phyloP scores from a whole-genome alignment of 92 coral and sea anemone species.

The Desmophyllum pertusum region DNA sequence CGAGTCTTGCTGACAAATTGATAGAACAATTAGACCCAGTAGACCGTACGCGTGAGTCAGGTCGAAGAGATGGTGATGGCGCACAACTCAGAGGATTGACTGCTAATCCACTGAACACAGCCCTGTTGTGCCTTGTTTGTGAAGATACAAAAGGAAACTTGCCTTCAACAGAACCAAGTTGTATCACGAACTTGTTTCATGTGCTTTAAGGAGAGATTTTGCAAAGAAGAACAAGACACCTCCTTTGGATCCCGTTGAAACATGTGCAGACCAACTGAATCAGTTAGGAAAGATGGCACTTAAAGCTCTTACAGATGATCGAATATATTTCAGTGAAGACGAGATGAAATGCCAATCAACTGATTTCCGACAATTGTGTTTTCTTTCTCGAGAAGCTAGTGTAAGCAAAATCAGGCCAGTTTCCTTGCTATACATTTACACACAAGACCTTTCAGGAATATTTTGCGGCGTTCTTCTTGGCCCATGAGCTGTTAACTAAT shows the following conservation, averaged over 20 bases:
- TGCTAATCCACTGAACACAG: conserved; percentile 20
- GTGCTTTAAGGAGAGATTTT: conserved; percentile 5
- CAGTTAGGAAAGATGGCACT: conserved; percentile 22
- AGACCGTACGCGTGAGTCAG: too few relatives aligned
- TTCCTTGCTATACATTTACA: conserved; percentile 22
- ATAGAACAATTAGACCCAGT: background rate
- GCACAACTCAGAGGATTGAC: background rate
- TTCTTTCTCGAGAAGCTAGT: conserved; percentile 34
- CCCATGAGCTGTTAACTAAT: background rate
- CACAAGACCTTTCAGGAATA: conserved; percentile 43
- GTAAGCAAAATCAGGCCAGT: conserved; percentile 8
- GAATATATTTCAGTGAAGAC: conserved; percentile 25
- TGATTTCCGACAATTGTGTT: conserved; percentile 4
- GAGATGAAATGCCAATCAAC: background rate
- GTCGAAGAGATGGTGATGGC: too few relatives aligned
- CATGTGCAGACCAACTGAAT: background rate
- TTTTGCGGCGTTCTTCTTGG: conserved; percentile 3
- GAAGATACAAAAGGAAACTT: conserved; percentile 10
- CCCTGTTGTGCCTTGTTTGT: conserved; percentile 12
- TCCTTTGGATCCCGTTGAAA: conserved; percentile 11
- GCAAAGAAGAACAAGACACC: background rate
- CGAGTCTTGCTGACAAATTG: background rate
- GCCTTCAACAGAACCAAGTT: conserved; percentile 13
- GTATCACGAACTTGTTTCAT: background rate
- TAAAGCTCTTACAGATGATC: background rate